Evolutionary conservation across 2,113 vertebrate genomes (phyloP), one percentile per base, ranked within the genome.

Genomic region (Spilogale gracilis): DNA sequence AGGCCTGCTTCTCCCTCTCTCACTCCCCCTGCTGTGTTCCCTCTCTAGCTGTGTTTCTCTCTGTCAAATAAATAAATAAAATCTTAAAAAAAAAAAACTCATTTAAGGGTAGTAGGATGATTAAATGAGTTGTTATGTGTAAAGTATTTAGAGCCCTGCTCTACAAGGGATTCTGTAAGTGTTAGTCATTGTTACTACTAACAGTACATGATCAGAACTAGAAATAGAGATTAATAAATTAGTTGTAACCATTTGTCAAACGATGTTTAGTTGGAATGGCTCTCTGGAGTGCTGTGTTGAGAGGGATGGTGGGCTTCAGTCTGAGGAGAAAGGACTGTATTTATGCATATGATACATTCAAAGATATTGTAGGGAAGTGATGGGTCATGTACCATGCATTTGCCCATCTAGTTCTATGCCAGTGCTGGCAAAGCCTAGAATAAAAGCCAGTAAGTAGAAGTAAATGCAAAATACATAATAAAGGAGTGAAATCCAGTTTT

Each of bases 301-400:
- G 45, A 82, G 48, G 52, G 32, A 43, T 78, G 82, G 69, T 79
- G 18, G 23, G 43, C 43, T 32, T 60, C 69, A 32, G 7, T 71
- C 7, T 27, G 21, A 91, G 2, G 7, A 93, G 13, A n/a, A 86
- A 69, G 45, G n/a, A 6, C 43, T 38, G 18, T n/a, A 79, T 27
- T 27, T 21, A 18, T 71, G 45, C 20, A 32, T 12, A 10, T 56
- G 20, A 30, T 9, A 13, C 81, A 54, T 56, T 54, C 0, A 0
- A 45, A 48, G 43, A 45, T 27, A 69, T 12, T 58, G 4, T 73
- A 18, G 16, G 25, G 11, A 76, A 17, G 27, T 10, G 16, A 52
- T 12, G 20, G 4, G 3, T 0, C 10, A 4, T 48, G 20, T 6
- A 10, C 16, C 21, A 5, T 13, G 9, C 23, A 45, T 61, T 45